Percentiles rank a stretch among this genome's conserved stretches.
Evolutionary conservation across 2,113 vertebrate species (phyloP).

Genomic region (Artemisiospiza belli): DNA sequence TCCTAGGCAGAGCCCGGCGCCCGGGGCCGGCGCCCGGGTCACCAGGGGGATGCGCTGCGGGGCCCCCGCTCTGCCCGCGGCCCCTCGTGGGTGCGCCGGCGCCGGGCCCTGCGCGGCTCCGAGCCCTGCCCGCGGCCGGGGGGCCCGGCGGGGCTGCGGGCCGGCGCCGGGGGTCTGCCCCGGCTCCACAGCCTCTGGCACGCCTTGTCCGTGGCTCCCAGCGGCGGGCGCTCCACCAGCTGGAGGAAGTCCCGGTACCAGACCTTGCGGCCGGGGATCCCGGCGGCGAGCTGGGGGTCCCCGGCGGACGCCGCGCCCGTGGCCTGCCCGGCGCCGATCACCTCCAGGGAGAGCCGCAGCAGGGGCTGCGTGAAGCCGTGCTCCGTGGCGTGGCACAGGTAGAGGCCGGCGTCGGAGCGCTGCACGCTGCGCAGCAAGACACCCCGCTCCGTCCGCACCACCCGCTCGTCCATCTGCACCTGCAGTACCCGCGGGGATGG

Average conservation of each 20-base stretch:
- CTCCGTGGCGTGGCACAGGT: slow-evolving; percentile 88
- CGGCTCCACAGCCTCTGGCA: slow-evolving; percentile 87
- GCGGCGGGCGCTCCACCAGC: slow-evolving; percentile 90
- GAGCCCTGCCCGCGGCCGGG: slow-evolving; percentile 82
- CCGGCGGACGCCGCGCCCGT: slow-evolving; percentile 37
- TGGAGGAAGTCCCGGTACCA: slow-evolving; percentile 98
- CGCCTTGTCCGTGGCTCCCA: slow-evolving; percentile 82
- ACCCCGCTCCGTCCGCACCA: slow-evolving; percentile 81
- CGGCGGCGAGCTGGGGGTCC: slow-evolving; percentile 4
- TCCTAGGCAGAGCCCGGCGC: slow-evolving; percentile 8
- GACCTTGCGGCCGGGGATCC: slow-evolving; percentile 77
- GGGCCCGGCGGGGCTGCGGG: slow-evolving; percentile 48
- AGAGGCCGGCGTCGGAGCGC: slow-evolving; percentile 82
- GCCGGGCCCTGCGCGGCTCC: slow-evolving; percentile 83
- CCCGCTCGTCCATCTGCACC: slow-evolving; percentile 84
- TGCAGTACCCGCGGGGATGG: background rate
- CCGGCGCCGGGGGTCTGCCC: slow-evolving; percentile 38
- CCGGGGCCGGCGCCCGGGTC: background rate
- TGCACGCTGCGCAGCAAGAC: slow-evolving; percentile 85
- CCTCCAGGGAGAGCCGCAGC: slow-evolving; percentile 84
- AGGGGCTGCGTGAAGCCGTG: slow-evolving; percentile 92
- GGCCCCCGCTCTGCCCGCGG: slow-evolving; percentile 81
- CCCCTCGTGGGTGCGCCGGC: slow-evolving; percentile 85
- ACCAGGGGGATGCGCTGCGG: slow-evolving; percentile 84
- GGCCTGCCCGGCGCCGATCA: slow-evolving; percentile 77